Percentiles rank a stretch among this genome's conserved stretches.
Conservation (phyloP, 2,888 invertebrate species). For the Harpalus rufipes region DNA sequence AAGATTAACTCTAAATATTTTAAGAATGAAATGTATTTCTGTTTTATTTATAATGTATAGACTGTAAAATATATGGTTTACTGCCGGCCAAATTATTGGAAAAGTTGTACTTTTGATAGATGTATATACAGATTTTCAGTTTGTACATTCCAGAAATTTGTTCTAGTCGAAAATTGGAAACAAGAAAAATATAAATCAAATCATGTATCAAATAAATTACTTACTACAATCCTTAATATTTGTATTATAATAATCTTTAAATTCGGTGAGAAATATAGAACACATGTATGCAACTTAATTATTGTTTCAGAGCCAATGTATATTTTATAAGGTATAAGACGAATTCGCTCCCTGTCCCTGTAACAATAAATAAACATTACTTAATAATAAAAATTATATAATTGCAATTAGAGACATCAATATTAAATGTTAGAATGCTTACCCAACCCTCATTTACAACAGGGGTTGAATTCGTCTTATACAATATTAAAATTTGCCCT, state of each 20-base stretch:
- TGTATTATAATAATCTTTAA: background rate
- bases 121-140: slow-evolving; percentile 13
- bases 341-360: too few relatives aligned
- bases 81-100: slow-evolving; percentile 23
- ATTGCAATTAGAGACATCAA: too few relatives aligned
- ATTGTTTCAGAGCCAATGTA: too few relatives aligned
- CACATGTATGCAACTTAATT: too few relatives aligned
- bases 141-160: slow-evolving; percentile 26
- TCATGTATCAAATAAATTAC: background rate
- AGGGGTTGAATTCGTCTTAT: too few relatives aligned
- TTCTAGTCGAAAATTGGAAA: slow-evolving; percentile 26
- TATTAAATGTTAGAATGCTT: too few relatives aligned
- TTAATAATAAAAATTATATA: too few relatives aligned
- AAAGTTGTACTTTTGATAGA: slow-evolving; percentile 21
- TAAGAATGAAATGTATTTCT: slow-evolving; percentile 28
- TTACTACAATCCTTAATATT: background rate
- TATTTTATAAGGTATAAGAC: too few relatives aligned
- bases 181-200: background rate
- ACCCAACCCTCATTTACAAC: too few relatives aligned
- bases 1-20: slow-evolving; percentile 41
- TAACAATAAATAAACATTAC: too few relatives aligned
- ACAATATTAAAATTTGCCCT: too few relatives aligned
- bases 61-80: slow-evolving; percentile 41
- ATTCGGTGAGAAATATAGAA: too few relatives aligned
- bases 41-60: slow-evolving; percentile 34